Evolutionary conservation across 1,140 invertebrate species (phyloP).

Genomic region (Eumaeus atala): DNA sequence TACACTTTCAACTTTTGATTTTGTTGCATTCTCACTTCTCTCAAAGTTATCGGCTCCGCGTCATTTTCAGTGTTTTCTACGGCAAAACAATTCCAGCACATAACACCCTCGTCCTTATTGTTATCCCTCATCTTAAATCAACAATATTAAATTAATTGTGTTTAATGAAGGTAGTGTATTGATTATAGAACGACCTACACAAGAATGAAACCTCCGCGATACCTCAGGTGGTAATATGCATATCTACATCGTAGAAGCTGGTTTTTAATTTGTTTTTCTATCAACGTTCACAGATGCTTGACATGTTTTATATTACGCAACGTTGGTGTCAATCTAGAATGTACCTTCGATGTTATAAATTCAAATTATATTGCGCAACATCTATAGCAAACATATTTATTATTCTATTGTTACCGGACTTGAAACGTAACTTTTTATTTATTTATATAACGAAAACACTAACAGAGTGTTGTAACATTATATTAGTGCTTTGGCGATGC

Average conservation of each 20-base stretch:
- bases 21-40: constrained; percentile 44
- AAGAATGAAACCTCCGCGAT: constrained; percentile 3
- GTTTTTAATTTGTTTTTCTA: constrained; percentile 14
- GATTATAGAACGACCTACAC: not conserved
- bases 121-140: constrained; percentile 26
- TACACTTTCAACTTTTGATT: constrained; percentile 54
- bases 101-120: constrained; percentile 36
- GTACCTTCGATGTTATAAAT: constrained; percentile 6
- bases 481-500: no score
- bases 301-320: not conserved
- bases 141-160: constrained; percentile 2
- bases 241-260: constrained; percentile 4
- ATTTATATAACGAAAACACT: no score
- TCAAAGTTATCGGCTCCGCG: constrained; percentile 36
- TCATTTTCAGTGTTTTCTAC: constrained; percentile 26
- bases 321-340: constrained; percentile 4
- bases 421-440: no score
- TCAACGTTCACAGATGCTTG: constrained; percentile 10
- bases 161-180: not conserved
- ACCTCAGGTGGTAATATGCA: constrained; percentile 7
- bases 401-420: not conserved
- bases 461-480: no score
- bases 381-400: not conserved
- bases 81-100: constrained; percentile 61
- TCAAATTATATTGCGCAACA: not conserved